Percentiles rank a stretch among this genome's conserved stretches.
Evolutionary conservation across 2,797 vertebrate species (phyloP).

Genomic region (Ciconia nigra): DNA sequence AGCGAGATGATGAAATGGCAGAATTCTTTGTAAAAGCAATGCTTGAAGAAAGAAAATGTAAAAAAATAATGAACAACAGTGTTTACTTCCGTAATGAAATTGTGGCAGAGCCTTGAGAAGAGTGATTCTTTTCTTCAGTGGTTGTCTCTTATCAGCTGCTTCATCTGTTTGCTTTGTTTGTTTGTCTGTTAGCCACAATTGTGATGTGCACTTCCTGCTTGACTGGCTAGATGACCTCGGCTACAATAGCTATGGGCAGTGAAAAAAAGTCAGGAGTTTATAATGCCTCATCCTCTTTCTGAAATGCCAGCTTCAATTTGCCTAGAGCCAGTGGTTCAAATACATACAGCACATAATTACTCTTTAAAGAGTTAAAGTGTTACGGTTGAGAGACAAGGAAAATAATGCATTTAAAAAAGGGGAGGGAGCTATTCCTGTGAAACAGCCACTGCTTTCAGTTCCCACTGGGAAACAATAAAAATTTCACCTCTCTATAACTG

Average conservation of each 20-base stretch:
- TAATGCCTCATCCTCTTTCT: background rate
- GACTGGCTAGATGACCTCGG: background rate
- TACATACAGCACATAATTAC: background rate
- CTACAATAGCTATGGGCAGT: background rate
- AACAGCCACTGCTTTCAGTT: background rate
- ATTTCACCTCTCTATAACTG: background rate
- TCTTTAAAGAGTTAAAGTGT: background rate
- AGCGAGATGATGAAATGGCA: background rate
- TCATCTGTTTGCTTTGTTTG: background rate
- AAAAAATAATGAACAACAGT: background rate
- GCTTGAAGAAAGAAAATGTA: background rate
- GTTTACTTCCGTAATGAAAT: slow-evolving; percentile 31
- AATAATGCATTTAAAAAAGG: background rate
- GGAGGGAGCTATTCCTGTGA: background rate
- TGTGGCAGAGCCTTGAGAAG: background rate
- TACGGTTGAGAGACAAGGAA: background rate
- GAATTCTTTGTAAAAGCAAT: background rate
- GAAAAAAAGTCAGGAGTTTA: background rate
- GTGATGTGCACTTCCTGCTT: slow-evolving; percentile 9
- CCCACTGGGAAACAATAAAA: background rate
- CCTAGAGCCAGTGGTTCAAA: background rate
- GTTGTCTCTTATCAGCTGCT: background rate
- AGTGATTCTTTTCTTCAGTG: background rate
- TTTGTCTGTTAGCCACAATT: background rate
- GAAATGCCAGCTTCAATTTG: slow-evolving; percentile 22